Evolutionary conservation across 1,140 invertebrate species (phyloP), one percentile per base, ranked within the genome.

Genomic region (Drosophila rufa): DNA sequence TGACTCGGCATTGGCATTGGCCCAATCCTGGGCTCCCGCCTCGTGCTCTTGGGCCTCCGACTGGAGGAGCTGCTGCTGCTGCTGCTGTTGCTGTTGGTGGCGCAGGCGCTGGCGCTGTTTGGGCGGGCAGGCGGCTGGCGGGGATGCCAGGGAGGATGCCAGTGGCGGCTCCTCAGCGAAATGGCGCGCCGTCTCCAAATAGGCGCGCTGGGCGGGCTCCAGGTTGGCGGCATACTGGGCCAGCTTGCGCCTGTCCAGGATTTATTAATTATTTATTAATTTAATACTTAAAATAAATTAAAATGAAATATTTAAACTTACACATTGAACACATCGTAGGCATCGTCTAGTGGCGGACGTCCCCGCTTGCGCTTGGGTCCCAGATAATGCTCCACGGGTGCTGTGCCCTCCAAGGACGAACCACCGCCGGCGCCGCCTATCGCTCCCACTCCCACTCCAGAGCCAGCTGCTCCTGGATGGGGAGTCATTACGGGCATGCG

Each of bases 271-370:
- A 36, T 17, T 38, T 2, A 36, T 22, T 57, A 36, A 36, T 36
- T 33, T 11, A 36, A 36, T 36, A 36, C 3, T 33, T n/a, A 14
- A 33, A 42, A 48, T 42, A 0, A 0, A 36, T 14, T 3, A 14
- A 15, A 30, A 22, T 30, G 0, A 15, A 15, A 25, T 6, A 17
- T 8, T 19, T 1, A 0, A 40, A 64, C 91, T 78, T 75, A 92
- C 92, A 92, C 82, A 82, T 92, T 92, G 56, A 92, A 92, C 3
- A 92, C 90, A 66, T 93, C 92, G 62, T 93, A 93, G 40, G 91
- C 78, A 77, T 95, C 95, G 80, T 96, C 95, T 74, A 96, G 93
- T 27, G 95, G 95, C 2, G 95, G 95, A 70, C 95, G 93, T 46
- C 95, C 95, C 22, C 95, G 93, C 91, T 95, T 95, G 74, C 93